Evolutionary conservation across 2,113 vertebrate genomes (phyloP).

Genomic region (Chionodraco myersi): DNA sequence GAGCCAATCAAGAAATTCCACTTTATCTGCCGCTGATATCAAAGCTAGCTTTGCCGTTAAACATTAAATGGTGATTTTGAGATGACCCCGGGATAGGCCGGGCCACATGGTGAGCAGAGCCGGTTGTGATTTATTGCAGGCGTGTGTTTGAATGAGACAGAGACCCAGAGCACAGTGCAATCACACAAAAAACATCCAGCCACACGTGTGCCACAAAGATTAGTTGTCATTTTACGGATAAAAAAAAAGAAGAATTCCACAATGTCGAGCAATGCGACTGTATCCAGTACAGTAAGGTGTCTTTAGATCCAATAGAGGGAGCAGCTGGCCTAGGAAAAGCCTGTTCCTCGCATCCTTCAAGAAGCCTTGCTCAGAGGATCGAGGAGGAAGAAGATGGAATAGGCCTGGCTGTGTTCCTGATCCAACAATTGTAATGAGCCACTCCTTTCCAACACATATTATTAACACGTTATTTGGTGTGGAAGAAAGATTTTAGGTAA

Average conservation of each 20-base stretch:
- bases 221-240: slow-evolving; percentile 40
- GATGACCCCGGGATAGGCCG: slow-evolving; percentile 59
- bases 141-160: slow-evolving; percentile 7
- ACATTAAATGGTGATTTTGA: slow-evolving; percentile 69
- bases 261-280: background rate
- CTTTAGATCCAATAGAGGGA: slow-evolving; percentile 38
- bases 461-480: background rate
- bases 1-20: slow-evolving; percentile 67
- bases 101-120: slow-evolving; percentile 10
- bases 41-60: slow-evolving; percentile 61
- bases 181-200: slow-evolving; percentile 47
- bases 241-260: background rate
- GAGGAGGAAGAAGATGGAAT: background rate
- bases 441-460: no score
- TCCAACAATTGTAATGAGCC: background rate
- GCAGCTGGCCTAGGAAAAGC: slow-evolving; percentile 36
- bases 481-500: no score
- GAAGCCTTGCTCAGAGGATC: background rate
- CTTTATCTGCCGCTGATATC: slow-evolving; percentile 66
- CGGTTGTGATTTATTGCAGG: slow-evolving; percentile 54
- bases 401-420: background rate
- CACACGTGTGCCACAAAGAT: slow-evolving; percentile 20
- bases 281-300: background rate
- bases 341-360: slow-evolving; percentile 4
- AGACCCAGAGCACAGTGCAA: slow-evolving; percentile 17